Evolutionary conservation across 2,797 vertebrate genomes (phyloP), one percentile per base, ranked within the genome.

Genomic region (Ceyx erithaca): DNA sequence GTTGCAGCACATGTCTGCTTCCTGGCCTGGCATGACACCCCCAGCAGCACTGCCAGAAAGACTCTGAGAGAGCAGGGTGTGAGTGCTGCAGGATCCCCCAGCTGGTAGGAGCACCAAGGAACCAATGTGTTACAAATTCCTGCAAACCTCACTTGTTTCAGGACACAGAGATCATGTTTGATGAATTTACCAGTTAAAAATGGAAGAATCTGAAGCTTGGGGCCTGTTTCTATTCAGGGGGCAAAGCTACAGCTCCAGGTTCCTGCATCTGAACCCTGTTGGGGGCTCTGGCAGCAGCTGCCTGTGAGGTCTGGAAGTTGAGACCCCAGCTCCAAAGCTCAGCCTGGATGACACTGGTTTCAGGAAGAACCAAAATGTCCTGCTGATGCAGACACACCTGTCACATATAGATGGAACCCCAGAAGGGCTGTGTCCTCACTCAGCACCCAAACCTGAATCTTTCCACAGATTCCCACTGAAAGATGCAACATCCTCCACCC

Each of bases 61-160:
- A 37, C 54, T 61, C 73, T 6, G 55, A 43, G 66, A 81, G 48
- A 71, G 8, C 72, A 61, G 86, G 70, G 43, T 55, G 69, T 7
- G 77, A 63, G 83, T 21, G 68, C 66, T 51, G 46, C 73, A 87
- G 72, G 89, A 73, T 80, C 73, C 84, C 85, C 88, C 86, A 89
- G 91, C 83, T 58, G 85, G 62, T 84, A 40, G 1, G 64, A 66
- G 75, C 71, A 85, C 68, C 19, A 22, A 72, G 68, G 76, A 54
- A 75, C 30, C 33, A 87, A 25, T 10, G 8, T 80, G 10, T 41
- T 23, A 51, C 23, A 37, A 73, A 92, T 72, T 86, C 70, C 90
- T 79, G 67, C 85, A 81, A 45, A 63, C 61, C 77, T 79, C 51
- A 21, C 80, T 72, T 21, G 49, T 48, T 70, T 64, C 70, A 82